Percentiles rank a stretch among this genome's conserved stretches.
Conservation (phyloP, 2,888 invertebrate genomes). For the Tenthredo livida region DNA sequence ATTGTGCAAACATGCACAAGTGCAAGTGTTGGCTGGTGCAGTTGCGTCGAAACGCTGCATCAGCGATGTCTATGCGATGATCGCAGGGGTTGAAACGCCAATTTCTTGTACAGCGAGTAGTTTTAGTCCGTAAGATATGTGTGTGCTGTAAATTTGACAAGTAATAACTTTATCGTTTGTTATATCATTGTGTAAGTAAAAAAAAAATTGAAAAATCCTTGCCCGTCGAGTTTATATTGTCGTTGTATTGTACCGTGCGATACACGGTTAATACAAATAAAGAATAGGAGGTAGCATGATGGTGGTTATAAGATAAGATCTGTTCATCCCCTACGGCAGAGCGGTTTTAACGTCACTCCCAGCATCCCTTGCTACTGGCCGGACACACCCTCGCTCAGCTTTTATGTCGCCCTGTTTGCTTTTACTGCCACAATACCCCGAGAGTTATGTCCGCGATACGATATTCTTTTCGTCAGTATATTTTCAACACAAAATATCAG, state of each 20-base stretch:
- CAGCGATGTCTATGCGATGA: not conserved
- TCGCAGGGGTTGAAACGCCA: not conserved
- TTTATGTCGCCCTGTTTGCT: constrained; percentile 64
- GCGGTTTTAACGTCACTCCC: constrained; percentile 71
- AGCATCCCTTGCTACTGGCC: constrained; percentile 59
- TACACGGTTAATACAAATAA: constrained; percentile 50
- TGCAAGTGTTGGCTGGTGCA: not conserved
- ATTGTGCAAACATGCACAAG: constrained; percentile 2
- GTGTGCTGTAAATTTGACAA: not conserved
- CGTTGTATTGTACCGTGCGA: not conserved
- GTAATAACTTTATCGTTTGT: not conserved
- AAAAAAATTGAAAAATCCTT: constrained; percentile 1
- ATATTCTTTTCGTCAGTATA: constrained; percentile 51
- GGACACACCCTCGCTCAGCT: constrained; percentile 54
- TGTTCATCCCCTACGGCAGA: constrained; percentile 68
- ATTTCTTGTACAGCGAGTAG: not conserved
- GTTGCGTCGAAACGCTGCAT: constrained; percentile 4
- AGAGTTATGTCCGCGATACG: constrained; percentile 55
- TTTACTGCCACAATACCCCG: constrained; percentile 67
- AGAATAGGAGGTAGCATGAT: constrained; percentile 53
- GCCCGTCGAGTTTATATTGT: not conserved
- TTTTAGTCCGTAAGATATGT: not conserved
- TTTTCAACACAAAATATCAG: not conserved
- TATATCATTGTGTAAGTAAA: not conserved
- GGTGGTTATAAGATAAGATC: constrained; percentile 71